Evolutionary conservation across 2,113 vertebrate genomes (phyloP).

Genomic region (Euleptes europaea): DNA sequence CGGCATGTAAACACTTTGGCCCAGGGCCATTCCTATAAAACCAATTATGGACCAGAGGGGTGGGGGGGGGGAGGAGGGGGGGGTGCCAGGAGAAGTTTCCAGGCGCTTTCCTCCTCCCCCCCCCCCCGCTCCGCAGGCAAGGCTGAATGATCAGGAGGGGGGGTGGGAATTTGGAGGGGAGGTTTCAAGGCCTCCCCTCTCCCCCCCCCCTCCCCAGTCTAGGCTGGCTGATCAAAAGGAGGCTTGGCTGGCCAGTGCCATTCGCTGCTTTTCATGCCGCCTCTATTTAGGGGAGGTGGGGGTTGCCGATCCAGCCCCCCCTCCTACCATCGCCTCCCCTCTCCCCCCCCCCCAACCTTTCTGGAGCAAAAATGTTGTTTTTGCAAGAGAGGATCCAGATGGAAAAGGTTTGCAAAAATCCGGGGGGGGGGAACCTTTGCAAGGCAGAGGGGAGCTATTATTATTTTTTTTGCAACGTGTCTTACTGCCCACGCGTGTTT

Average conservation of each 20-base stretch:
- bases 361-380: not conserved
- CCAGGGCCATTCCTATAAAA: conserved; percentile 87
- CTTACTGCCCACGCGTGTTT: not conserved
- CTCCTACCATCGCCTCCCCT: not conserved
- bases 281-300: conserved; percentile 34
- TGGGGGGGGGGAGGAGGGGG: not conserved
- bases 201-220: conserved; percentile 16
- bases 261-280: conserved; percentile 55
- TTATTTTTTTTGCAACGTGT: not conserved
- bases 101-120: conserved; percentile 72
- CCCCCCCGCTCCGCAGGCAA: conserved; percentile 45
- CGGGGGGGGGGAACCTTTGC: not conserved
- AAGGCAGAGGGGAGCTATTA: not conserved
- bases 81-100: conserved; percentile 81
- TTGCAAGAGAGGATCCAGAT: not conserved
- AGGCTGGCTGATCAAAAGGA: conserved; percentile 25
- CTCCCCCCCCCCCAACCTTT: not conserved
- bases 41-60: conserved; percentile 82
- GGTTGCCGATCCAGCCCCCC: not conserved
- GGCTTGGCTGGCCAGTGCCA: conserved; percentile 63
- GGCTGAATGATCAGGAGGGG: conserved; percentile 83
- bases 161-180: conserved; percentile 76
- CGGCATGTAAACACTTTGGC: conserved; percentile 81
- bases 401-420: no score
- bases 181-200: conserved; percentile 79